Evolutionary conservation across 2,113 vertebrate species (phyloP), one percentile per base, ranked within the genome.

Genomic region (Megaceryle torquata): DNA sequence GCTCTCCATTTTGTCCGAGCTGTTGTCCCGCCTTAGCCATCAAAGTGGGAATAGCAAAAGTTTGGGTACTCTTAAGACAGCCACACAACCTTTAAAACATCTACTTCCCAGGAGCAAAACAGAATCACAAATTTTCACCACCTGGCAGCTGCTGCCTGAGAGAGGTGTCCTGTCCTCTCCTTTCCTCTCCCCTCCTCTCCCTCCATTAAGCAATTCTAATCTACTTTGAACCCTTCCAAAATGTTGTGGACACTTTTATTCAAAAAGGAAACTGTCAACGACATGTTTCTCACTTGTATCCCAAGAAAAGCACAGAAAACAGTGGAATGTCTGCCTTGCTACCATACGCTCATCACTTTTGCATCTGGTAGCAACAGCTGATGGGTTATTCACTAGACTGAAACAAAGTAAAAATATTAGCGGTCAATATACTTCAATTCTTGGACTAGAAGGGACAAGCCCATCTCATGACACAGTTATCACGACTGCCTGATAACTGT

Each of bases 351-450:
- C 72, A 91, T 76, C 4, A 28, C 35, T 96, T 86, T 56, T 88
- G 92, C 78, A 96, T 86, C 80, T 90, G 91, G 80, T 72, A 82
- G 64, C 70, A 95, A 57, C 70, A 87, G 65, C 80, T 69, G 69
- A 87, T 75, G 77, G 65, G 83, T 87, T 80, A 86, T 54, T 82
- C 86, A 84, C 60, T 15, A 18, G 77, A 82, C 37, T 93, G 61
- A 22, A 74, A 82, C 3, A 3, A 86, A 91, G 57, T 70, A 65
- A 92, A 94, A 96, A 79, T 65, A 94, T 25, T 50, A 61, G 44
- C 88, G 5, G 4, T 61, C 77, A 78, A 39, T 70, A 68, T 15
- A 69, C 20, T 83, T 24, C 57, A 28, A 33, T n/a, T 85, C 87
- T 79, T 41, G 87, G 53, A 95, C 84, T 31, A 89, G 81, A 90